A percentile compares a stretch with the other conserved stretches of the same genome.
Conservation (phyloP, 35 echinoderm and acorn worm genomes). For the Lytechinus variegatus region DNA sequence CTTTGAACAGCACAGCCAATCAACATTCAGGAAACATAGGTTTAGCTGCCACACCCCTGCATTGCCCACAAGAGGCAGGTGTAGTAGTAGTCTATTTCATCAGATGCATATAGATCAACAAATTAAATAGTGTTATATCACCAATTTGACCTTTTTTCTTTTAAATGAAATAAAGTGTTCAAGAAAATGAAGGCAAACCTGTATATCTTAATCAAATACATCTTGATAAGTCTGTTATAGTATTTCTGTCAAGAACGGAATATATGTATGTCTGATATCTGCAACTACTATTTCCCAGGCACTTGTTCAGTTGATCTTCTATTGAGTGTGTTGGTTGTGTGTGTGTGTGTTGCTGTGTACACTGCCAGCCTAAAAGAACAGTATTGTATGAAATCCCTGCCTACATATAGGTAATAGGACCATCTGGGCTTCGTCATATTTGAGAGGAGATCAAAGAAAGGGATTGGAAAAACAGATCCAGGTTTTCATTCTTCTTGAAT, state of each 20-base stretch:
- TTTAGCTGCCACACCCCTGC: slow-evolving; percentile 13
- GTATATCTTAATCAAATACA: no score
- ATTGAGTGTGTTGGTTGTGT: not conserved
- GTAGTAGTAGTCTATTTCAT: not conserved
- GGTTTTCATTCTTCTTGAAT: not conserved
- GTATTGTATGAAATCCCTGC: not conserved
- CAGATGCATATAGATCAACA: not conserved
- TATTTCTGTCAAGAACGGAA: not conserved
- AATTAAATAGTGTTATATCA: not conserved
- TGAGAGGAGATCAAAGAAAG: not conserved
- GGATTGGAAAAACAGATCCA: not conserved
- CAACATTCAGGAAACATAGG: slow-evolving; percentile 3
- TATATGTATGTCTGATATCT: not conserved
- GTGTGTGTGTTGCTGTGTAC: slow-evolving; percentile 9
- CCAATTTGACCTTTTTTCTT: no score
- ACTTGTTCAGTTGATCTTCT: not conserved
- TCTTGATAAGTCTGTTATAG: not conserved
- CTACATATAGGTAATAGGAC: not conserved
- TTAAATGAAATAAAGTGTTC: not conserved
- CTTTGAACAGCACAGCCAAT: not conserved
- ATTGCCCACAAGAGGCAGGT: slow-evolving; percentile 19
- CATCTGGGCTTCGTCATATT: slow-evolving; percentile 2
- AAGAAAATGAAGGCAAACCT: not conserved
- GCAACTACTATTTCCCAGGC: slow-evolving; percentile 28
- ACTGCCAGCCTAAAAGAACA: not conserved